Base-by-base conservation (phyloP, 2,888 invertebrate genomes). In the Aphidius colemani region DNA sequence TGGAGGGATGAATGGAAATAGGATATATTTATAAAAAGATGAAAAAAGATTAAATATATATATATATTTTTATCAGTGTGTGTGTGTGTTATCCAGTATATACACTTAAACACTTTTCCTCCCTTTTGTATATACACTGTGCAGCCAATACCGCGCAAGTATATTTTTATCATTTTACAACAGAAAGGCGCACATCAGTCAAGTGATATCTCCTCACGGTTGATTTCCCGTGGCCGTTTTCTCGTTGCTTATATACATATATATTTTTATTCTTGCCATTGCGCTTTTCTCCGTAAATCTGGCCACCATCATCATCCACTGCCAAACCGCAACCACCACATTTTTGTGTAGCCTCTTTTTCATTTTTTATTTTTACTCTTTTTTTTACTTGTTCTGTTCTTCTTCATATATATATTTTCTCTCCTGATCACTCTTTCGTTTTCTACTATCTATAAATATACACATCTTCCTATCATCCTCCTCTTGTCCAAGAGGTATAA, bases 141-240 rank as follows among this genome's bases (percentile, higher is more conserved):
- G 77, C 80, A 78, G 76, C 81, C 81, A 81, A 80, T 80, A 79
- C 79, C 79, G 78, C 76, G 77, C 57, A 30, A 30, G 46, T 57
- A 76, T 78, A 78, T 81, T 81, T 82, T 81, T 82, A 82, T 82
- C 82, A 80, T 81, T 82, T 81, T 82, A 80, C 81, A 82, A 81
- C 81, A 82, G 81, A 82, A 81, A 82, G 80, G 81, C 78, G 81
- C 81, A 79, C 82, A 82, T 82, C 82, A 82, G 81, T 82, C 82
- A 82, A 80, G 77, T 78, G 80, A 78, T 82, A 82, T 82, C 82
- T 82, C 80, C 82, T 82, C 82, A 83, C 83, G 82, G 77, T 83
- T 83, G 83, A 83, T 83, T 83, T 83, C 83, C 83, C 83, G 82
- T 81, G 79, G 82, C 73, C 81, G 78, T 78, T 53, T 40, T 50